Evolutionary conservation across 2,113 vertebrate species (phyloP), one percentile per base, ranked within the genome.

Genomic region (Oreotrochilus melanogaster): DNA sequence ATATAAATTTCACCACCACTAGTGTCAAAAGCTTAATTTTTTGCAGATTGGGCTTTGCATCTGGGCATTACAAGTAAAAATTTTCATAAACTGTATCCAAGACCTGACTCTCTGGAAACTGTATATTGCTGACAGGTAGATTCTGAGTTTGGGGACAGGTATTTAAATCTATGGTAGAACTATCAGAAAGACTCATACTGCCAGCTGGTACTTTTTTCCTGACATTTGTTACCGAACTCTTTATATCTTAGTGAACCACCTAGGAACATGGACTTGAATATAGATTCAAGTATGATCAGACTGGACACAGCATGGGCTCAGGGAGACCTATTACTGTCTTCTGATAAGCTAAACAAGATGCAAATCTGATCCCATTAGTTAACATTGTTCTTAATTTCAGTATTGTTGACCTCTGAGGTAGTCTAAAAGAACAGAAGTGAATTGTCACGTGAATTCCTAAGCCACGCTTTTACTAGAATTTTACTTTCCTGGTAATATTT

Each of bases 351-450:
- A 88, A 95, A 93, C 9, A 48, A 60, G 76, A 75, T 79, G 90
- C 69, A 83, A 42, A 35, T 82, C 56, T 86, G 92, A 95, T 91
- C 71, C 94, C 82, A 75, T 95, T 94, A 93, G 81, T 66, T 86
- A 89, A 72, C 43, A 37, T 74, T 91, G 67, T 86, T 89, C 66
- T 83, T 80, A 85, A 58, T 71, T 57, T 72, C 43, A 54, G 1
- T 57, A 64, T 42, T 79, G 30, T 69, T 94, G 89, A 88, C 75
- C 73, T 88, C 86, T 91, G 79, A 58, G 45, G 37, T 84, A 51
- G 7, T 39, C n/a, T 75, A 8, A 51, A 89, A 89, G 70, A 69
- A 78, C 7, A 47, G 18, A 72, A 64, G 6, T 80, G 48, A 58
- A 24, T 64, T n/a, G 30, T 35, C 33, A 19, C 42, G 69, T 76